phyloP scores from a whole-genome alignment of 2,113 vertebrate genomes.

The Eleginops maclovinus region DNA sequence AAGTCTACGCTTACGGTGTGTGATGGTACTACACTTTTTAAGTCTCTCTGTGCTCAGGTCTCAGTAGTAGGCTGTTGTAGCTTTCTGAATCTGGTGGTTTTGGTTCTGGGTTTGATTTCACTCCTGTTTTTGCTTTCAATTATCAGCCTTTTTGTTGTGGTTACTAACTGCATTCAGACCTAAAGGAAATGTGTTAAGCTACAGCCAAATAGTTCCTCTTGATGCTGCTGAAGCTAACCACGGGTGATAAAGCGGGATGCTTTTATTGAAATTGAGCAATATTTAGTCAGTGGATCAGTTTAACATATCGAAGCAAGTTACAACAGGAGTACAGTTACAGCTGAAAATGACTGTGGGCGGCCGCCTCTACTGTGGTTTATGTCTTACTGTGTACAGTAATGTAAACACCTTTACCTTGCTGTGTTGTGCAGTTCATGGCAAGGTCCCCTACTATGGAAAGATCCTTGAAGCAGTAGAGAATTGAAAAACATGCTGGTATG shows the following conservation, averaged over 20 bases:
- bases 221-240: background rate
- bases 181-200: background rate
- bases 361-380: background rate
- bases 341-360: background rate
- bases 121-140: background rate
- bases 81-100: background rate
- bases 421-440: background rate
- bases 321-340: background rate
- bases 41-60: background rate
- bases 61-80: background rate
- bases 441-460: background rate
- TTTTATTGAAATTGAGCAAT: background rate
- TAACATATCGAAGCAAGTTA: background rate
- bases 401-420: background rate
- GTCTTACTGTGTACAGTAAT: background rate
- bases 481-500: background rate
- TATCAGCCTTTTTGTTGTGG: background rate
- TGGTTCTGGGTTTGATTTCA: background rate
- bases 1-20: too few relatives aligned
- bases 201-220: background rate
- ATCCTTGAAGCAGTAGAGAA: too few relatives aligned
- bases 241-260: background rate
- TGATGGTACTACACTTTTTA: background rate
- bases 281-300: constrained; percentile 3
- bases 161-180: background rate